Conservation (phyloP, 2,888 invertebrate species). For the Fissipunctia ypsillon region DNA sequence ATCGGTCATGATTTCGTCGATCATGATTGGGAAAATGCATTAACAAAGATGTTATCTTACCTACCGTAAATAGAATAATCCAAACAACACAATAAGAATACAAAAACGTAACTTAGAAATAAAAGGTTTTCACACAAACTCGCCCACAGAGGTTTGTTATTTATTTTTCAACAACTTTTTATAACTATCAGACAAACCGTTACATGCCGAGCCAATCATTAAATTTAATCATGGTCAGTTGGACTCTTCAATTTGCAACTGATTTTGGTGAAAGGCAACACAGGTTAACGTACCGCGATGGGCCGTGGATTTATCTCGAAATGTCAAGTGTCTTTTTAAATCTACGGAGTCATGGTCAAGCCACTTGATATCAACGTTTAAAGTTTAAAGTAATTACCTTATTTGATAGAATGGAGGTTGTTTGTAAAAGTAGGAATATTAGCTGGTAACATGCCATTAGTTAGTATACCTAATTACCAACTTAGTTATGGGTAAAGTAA, state of each 20-base stretch:
- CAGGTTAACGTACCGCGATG: slow-evolving; percentile 70
- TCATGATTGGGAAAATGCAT: slow-evolving; percentile 3
- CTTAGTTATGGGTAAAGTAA: not conserved
- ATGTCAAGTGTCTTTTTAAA: slow-evolving; percentile 71
- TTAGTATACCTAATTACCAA: too few species aligned
- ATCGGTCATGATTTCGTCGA: not conserved
- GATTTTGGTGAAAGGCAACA: slow-evolving; percentile 77
- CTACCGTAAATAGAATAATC: not conserved
- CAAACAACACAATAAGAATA: slow-evolving; percentile 8
- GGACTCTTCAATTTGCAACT: slow-evolving; percentile 70
- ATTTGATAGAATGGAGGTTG: slow-evolving; percentile 29
- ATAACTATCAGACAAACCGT: slow-evolving; percentile 57
- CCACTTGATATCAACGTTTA: slow-evolving; percentile 38
- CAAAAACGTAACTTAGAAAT: slow-evolving; percentile 29
- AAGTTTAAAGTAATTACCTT: slow-evolving; percentile 48
- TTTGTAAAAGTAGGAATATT: slow-evolving; percentile 33
- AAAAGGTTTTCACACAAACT: slow-evolving; percentile 47
- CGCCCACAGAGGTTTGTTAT: slow-evolving; percentile 36
- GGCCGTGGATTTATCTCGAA: slow-evolving; percentile 67
- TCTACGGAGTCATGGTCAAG: slow-evolving; percentile 66
- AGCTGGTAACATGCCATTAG: not conserved
- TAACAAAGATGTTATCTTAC: slow-evolving; percentile 5
- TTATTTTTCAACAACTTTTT: slow-evolving; percentile 57
- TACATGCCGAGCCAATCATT: slow-evolving; percentile 68
- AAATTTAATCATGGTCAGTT: slow-evolving; percentile 72